Conservation (phyloP, 2,888 invertebrate species). For the Pseudococcus jackbeardsleyi region DNA sequence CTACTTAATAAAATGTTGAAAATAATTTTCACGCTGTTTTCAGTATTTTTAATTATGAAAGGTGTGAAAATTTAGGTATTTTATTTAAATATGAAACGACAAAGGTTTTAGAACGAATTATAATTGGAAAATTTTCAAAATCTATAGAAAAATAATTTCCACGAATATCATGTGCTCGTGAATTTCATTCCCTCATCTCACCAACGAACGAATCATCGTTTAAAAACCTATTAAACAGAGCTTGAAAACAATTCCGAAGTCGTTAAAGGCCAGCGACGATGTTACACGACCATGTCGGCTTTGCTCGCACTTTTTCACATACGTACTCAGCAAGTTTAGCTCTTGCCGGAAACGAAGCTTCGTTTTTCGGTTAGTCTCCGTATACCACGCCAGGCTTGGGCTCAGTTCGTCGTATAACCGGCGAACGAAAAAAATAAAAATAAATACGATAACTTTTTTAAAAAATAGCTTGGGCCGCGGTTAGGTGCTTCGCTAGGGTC, state of each 20-base stretch:
- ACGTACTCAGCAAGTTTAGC: not conserved
- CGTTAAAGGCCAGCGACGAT: not conserved
- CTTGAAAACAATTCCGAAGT: not conserved
- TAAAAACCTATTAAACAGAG: not conserved
- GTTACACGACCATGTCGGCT: not conserved
- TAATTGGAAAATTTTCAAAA: no score
- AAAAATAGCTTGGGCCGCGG: constrained; percentile 6
- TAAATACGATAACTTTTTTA: constrained; percentile 28
- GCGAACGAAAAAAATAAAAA: not conserved
- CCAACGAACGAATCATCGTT: not conserved
- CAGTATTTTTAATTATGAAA: no score
- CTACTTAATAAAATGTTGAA: no score
- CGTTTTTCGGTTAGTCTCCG: not conserved
- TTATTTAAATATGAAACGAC: no score
- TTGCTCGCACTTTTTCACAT: not conserved
- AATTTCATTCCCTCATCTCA: not conserved
- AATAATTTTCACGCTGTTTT: no score
- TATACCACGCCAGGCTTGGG: not conserved
- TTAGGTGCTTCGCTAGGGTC: not conserved
- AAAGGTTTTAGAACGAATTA: no score
- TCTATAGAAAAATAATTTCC: no score
- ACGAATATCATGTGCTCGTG: not conserved
- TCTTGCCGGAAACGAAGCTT: not conserved
- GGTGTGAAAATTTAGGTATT: no score
- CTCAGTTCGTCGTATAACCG: not conserved